Conservation (phyloP, 2,888 invertebrate genomes). For the Nezara viridula region DNA sequence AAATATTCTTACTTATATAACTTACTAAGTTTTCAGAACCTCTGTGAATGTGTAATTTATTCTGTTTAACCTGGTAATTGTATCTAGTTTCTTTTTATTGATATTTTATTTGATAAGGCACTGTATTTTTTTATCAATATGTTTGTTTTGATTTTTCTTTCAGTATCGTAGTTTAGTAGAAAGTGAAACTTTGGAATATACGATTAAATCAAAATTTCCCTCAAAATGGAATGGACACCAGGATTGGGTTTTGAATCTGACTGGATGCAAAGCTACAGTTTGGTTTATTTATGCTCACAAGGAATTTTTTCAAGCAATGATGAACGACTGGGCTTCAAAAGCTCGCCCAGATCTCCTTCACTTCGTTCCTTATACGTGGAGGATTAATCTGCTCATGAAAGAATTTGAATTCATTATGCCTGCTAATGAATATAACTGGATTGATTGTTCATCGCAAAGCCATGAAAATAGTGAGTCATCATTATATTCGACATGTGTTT, state of each 20-base stretch:
- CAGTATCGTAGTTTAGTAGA: conserved; percentile 90
- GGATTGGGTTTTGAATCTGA: conserved; percentile 91
- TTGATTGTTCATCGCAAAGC: conserved; percentile 96
- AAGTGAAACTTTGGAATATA: conserved; percentile 95
- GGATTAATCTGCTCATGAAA: conserved; percentile 89
- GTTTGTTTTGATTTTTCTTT: conserved; percentile 63
- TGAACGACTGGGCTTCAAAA: conserved; percentile 97
- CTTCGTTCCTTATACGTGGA: conserved; percentile 98
- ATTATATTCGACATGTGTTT: conserved; percentile 8
- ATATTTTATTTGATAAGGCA: neutral
- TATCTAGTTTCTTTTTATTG: neutral
- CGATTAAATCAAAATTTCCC: conserved; percentile 90
- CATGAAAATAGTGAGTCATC: conserved; percentile 84
- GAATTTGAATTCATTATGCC: conserved; percentile 95
- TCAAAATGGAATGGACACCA: conserved; percentile 97
- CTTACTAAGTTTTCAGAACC: neutral
- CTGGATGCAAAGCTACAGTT: conserved; percentile 94
- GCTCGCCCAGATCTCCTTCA: conserved; percentile 91
- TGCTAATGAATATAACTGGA: conserved; percentile 98
- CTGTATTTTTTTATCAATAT: neutral
- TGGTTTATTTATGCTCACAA: conserved; percentile 95
- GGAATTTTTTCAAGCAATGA: conserved; percentile 84
- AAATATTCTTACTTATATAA: neutral
- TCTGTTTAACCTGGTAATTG: neutral
- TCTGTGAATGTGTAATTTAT: neutral